phyloP scores from a whole-genome alignment of 1,140 invertebrate species.

The Macrotrachela quadricornifera region DNA sequence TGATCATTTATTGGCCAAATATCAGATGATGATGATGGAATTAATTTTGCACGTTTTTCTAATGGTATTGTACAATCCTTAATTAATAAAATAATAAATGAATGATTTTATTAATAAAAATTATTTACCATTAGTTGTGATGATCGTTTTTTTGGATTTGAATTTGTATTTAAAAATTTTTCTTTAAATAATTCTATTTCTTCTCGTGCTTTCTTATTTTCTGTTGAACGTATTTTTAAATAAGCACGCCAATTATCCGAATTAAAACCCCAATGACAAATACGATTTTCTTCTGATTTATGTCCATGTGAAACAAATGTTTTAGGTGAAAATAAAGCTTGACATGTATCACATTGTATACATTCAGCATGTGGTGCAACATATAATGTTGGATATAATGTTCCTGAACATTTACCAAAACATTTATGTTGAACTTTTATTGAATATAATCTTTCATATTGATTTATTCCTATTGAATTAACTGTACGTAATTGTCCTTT shows the following conservation, averaged over 20 bases:
- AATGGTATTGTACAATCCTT: no score
- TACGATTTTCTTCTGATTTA: conserved; percentile 54
- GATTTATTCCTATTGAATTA: not conserved
- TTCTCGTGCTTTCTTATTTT: no score
- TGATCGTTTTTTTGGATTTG: no score
- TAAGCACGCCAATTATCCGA: conserved; percentile 78
- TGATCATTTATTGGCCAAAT: no score
- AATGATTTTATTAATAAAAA: no score
- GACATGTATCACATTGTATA: conserved; percentile 76
- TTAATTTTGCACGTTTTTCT: no score
- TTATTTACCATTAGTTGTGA: no score
- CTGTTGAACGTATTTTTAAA: conserved; percentile 35
- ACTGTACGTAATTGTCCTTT: not conserved
- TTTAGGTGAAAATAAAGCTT: conserved; percentile 57
- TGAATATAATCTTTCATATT: not conserved
- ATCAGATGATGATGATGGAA: no score
- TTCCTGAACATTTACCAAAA: conserved; percentile 73
- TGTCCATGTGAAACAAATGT: conserved; percentile 84
- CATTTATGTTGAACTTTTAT: conserved; percentile 70
- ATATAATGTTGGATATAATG: conserved; percentile 60
- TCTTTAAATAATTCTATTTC: no score
- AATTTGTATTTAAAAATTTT: no score
- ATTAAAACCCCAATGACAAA: conserved; percentile 95
- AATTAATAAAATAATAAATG: no score
- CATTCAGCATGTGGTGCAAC: conserved; percentile 48